A percentile compares a stretch with the other conserved stretches of the same genome.
phyloP scores from a whole-genome alignment of 2,888 invertebrate genomes.

The Plagodis dolabraria region DNA sequence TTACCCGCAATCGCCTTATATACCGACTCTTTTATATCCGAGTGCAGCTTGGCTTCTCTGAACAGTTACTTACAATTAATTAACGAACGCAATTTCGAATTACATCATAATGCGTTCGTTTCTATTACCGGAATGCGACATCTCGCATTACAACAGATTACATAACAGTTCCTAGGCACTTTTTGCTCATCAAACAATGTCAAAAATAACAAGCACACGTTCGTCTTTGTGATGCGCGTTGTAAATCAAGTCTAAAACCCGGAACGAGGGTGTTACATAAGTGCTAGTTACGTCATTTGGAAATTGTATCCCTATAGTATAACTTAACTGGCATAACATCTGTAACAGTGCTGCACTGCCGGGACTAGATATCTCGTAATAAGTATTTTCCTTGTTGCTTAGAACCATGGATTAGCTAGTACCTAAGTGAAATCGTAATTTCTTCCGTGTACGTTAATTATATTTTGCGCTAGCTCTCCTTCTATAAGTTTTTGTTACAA shows the following conservation, averaged over 20 bases:
- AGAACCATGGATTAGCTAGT: background rate
- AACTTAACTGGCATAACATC: constrained; percentile 8
- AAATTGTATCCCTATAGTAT: constrained; percentile 43
- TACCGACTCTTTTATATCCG: too few species aligned
- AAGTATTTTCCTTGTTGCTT: constrained; percentile 8
- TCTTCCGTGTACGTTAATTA: background rate
- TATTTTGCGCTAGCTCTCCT: too few species aligned
- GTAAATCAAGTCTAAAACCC: constrained; percentile 41
- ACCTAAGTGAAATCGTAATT: background rate
- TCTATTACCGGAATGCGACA: background rate
- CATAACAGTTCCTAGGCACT: background rate
- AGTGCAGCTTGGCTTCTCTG: too few species aligned
- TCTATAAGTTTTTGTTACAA: too few species aligned
- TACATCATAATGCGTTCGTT: background rate
- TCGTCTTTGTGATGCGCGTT: constrained; percentile 5
- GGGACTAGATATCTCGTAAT: constrained; percentile 9
- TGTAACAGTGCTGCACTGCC: constrained; percentile 14
- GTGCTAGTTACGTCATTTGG: constrained; percentile 42
- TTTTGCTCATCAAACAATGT: background rate
- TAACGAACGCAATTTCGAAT: too few species aligned
- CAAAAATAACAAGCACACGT: constrained; percentile 6
- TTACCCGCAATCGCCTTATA: too few species aligned
- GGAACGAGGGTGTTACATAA: constrained; percentile 45
- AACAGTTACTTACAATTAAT: too few species aligned
- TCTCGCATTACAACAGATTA: background rate